Conservation (phyloP, 2,888 invertebrate genomes). For the Erebia epiphron region DNA sequence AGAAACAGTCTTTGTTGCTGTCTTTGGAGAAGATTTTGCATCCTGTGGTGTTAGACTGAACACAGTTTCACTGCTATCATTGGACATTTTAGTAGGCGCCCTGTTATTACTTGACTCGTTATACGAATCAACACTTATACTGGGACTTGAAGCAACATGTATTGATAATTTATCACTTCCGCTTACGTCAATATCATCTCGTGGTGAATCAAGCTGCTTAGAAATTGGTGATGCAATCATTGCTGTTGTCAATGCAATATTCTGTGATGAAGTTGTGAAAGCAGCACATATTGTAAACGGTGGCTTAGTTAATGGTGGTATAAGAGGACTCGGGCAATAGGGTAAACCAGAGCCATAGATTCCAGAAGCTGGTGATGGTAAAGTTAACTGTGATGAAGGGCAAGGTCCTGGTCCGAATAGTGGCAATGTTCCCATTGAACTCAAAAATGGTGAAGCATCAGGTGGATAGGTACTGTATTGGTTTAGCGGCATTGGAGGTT, state of each 20-base stretch:
- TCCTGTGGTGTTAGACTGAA: conserved; percentile 59
- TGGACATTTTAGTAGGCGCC: conserved; percentile 64
- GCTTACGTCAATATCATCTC: conserved; percentile 69
- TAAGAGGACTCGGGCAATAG: conserved; percentile 77
- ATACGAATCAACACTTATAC: conserved; percentile 66
- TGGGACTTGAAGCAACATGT: conserved; percentile 66
- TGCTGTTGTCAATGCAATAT: conserved; percentile 90
- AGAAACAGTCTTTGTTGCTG: conserved; percentile 80
- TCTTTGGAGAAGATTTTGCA: conserved; percentile 64
- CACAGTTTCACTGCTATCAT: conserved; percentile 65
- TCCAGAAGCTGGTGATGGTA: conserved; percentile 86
- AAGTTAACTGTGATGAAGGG: conserved; percentile 83
- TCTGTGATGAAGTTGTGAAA: conserved; percentile 92
- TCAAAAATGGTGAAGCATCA: conserved; percentile 83
- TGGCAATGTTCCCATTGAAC: conserved; percentile 82
- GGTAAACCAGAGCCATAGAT: conserved; percentile 84
- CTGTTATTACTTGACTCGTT: conserved; percentile 59
- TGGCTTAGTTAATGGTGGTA: conserved; percentile 81
- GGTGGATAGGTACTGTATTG: conserved; percentile 79
- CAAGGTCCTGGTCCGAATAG: conserved; percentile 81
- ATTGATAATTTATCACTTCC: conserved; percentile 69
- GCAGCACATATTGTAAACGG: conserved; percentile 86
- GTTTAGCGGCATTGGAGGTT: conserved; percentile 79
- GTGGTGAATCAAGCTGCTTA: conserved; percentile 71
- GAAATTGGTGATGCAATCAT: conserved; percentile 88